These are phyloP conservation scores for Sebastiscus tertius DNA, from an alignment of 2,797 vertebrate genomes.

Conservation along the genomic window DNA sequence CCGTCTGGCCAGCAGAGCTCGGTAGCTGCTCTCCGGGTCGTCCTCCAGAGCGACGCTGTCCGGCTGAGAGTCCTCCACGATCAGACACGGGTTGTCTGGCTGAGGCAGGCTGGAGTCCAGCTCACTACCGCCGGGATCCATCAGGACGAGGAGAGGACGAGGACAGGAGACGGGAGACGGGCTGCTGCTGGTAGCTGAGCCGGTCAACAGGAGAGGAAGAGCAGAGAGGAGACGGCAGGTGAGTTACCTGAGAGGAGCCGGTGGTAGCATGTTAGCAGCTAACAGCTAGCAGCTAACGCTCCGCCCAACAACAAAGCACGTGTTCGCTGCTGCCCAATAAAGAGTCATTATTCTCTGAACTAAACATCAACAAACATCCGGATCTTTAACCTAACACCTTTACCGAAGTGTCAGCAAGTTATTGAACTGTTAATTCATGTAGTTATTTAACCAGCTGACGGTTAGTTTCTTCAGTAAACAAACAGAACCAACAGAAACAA, in stretches of 20 bases:
- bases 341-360: not conserved
- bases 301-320: not conserved
- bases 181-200: slow-evolving; percentile 19
- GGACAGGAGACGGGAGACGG: not conserved
- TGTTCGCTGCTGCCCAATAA: too few species aligned
- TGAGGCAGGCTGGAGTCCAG: slow-evolving; percentile 89
- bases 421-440: not conserved
- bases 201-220: not conserved
- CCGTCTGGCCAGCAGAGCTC: slow-evolving; percentile 82
- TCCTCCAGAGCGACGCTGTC: slow-evolving; percentile 86
- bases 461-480: not conserved
- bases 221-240: not conserved
- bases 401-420: not conserved
- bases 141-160: slow-evolving; percentile 4
- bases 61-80: slow-evolving; percentile 95
- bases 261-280: not conserved
- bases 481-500: not conserved
- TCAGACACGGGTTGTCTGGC: slow-evolving; percentile 88
- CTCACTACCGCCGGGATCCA: slow-evolving; percentile 89
- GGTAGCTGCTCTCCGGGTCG: slow-evolving; percentile 87
- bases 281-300: not conserved
- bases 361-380: not conserved
- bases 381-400: not conserved
- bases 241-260: not conserved
- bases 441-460: accelerated